phyloP scores from a whole-genome alignment of 2,888 invertebrate species.

The Hypena proboscidalis region DNA sequence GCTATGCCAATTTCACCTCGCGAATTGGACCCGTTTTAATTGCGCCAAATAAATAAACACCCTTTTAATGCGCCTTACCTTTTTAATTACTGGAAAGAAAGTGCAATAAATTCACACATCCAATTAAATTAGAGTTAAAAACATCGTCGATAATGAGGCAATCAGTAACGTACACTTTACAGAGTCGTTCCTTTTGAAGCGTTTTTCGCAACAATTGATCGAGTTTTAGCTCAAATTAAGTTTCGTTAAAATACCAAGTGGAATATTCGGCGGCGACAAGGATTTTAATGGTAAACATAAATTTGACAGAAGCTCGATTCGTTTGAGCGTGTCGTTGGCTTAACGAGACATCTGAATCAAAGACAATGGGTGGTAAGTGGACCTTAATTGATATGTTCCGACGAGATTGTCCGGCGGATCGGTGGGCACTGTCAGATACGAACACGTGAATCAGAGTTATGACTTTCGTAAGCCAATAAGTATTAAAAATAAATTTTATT shows the following conservation, averaged over 20 bases:
- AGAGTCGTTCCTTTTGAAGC: slow-evolving; percentile 41
- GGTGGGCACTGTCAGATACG: slow-evolving; percentile 9
- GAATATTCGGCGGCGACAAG: slow-evolving; percentile 55
- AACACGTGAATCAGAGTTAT: slow-evolving; percentile 37
- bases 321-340: slow-evolving; percentile 48
- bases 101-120: slow-evolving; percentile 60
- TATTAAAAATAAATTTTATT: slow-evolving; percentile 35
- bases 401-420: slow-evolving; percentile 17
- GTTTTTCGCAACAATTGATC: slow-evolving; percentile 60
- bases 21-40: slow-evolving; percentile 55
- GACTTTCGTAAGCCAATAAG: slow-evolving; percentile 31
- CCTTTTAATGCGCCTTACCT: slow-evolving; percentile 43
- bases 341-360: slow-evolving; percentile 75
- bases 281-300: slow-evolving; percentile 71
- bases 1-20: slow-evolving; percentile 67
- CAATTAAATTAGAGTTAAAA: slow-evolving; percentile 74
- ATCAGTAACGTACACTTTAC: slow-evolving; percentile 60
- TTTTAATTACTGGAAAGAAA: slow-evolving; percentile 47
- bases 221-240: slow-evolving; percentile 65
- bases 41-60: slow-evolving; percentile 55
- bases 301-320: slow-evolving; percentile 65
- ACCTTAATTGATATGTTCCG: slow-evolving; percentile 66
- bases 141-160: slow-evolving; percentile 65
- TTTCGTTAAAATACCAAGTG: slow-evolving; percentile 73
- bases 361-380: slow-evolving; percentile 69